phyloP scores from a whole-genome alignment of 2,888 invertebrate species.

The Alviniconcha strummeri region DNA sequence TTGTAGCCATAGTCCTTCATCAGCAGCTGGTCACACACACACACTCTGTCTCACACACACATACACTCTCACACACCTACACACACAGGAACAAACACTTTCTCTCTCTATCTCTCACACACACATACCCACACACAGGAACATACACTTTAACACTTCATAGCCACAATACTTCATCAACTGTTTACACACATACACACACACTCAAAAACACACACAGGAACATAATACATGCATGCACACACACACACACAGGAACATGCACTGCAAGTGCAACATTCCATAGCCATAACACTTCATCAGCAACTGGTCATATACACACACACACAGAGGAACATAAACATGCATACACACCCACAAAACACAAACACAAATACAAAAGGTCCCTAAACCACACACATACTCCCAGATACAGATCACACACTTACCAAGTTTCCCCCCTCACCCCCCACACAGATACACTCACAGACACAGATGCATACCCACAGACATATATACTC shows the following conservation, averaged over 20 bases:
- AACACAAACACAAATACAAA: neutral
- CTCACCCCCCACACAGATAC: neutral
- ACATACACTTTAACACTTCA: too few relatives aligned
- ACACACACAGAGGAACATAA: neutral
- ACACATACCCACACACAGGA: too few relatives aligned
- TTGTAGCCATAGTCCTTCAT: neutral
- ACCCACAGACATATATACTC: neutral
- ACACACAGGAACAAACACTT: neutral
- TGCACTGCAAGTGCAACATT: too few relatives aligned
- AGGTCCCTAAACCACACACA: neutral
- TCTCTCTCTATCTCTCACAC: too few relatives aligned
- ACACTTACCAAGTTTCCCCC: neutral
- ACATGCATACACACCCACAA: neutral
- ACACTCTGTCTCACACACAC: too few relatives aligned
- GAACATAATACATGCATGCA: too few relatives aligned
- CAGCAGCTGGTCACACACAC: neutral
- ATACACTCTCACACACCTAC: too few relatives aligned
- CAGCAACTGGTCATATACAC: neutral
- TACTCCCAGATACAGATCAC: neutral
- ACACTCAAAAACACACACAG: too few relatives aligned
- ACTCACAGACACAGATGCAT: too few relatives aligned
- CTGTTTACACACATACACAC: too few relatives aligned
- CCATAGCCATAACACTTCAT: neutral
- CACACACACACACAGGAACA: neutral
- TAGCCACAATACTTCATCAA: too few relatives aligned